Percentiles rank a stretch among this genome's conserved stretches.
These are phyloP conservation scores for Orestias chungarensis DNA, from an alignment of 2,797 vertebrate species.

Conservation along the genomic window DNA sequence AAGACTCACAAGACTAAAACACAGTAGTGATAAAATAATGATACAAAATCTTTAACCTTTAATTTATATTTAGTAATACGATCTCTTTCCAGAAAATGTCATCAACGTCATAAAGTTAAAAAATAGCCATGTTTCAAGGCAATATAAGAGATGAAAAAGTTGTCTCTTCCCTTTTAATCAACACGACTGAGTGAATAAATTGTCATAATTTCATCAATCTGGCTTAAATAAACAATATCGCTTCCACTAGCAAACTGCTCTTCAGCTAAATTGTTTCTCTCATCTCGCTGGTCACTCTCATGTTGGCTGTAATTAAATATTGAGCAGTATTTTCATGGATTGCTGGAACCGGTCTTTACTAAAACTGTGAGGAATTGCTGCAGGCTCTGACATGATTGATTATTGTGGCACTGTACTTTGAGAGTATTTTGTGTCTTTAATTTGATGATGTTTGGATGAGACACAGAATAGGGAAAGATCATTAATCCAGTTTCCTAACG, in stretches of 20 bases:
- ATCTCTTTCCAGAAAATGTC: neutral
- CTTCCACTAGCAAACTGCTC: slow-evolving; percentile 22
- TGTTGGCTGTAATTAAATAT: slow-evolving; percentile 60
- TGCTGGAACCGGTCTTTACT: slow-evolving; percentile 33
- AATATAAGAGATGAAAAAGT: neutral
- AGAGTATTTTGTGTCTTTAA: slow-evolving; percentile 16
- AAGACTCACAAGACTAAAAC: too few species aligned
- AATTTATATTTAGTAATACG: neutral
- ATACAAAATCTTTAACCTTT: neutral
- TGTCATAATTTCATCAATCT: slow-evolving; percentile 34
- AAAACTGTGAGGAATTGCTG: slow-evolving; percentile 13
- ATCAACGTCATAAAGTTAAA: too few species aligned
- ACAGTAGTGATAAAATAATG: neutral
- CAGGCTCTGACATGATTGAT: slow-evolving; percentile 18
- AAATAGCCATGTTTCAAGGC: neutral
- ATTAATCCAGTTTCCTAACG: slow-evolving; percentile 20
- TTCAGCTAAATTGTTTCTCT: slow-evolving; percentile 41
- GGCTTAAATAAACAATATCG: slow-evolving; percentile 25
- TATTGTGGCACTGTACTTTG: slow-evolving; percentile 23
- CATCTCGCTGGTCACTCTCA: slow-evolving; percentile 50
- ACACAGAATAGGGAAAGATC: slow-evolving; percentile 6
- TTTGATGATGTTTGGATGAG: slow-evolving; percentile 24
- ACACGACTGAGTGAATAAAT: slow-evolving; percentile 9
- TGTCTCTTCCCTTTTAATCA: slow-evolving; percentile 10
- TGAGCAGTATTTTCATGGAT: slow-evolving; percentile 61